A percentile compares a stretch with the other conserved stretches of the same genome.
Evolutionary conservation across 2,888 invertebrate species (phyloP).

Genomic region (Amiota communis): DNA sequence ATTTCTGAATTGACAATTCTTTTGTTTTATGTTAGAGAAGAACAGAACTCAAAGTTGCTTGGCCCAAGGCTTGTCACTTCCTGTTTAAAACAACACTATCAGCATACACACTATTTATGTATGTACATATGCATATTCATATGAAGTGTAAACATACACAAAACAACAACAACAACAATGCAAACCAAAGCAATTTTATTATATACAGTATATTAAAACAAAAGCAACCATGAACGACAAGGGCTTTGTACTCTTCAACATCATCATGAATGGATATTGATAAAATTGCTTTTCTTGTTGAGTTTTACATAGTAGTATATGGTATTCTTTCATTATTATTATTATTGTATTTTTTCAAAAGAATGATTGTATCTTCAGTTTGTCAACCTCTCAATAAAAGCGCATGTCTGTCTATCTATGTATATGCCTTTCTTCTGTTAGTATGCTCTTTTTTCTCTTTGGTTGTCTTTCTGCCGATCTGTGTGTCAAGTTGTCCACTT

Average conservation of each 20-base stretch:
- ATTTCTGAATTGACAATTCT: background rate
- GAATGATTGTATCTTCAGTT: background rate
- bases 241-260: no score
- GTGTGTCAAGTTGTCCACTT: background rate
- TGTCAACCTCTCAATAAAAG: background rate
- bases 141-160: no score
- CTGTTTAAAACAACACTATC: slow-evolving; percentile 9
- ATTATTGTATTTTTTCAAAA: background rate
- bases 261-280: background rate
- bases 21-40: no score
- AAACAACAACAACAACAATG: no score
- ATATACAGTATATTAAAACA: no score
- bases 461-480: background rate
- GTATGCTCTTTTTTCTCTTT: no score
- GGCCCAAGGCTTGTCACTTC: slow-evolving; percentile 21
- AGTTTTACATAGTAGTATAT: background rate
- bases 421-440: background rate
- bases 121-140: no score
- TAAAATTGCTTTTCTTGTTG: slow-evolving; percentile 6
- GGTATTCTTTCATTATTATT: background rate
- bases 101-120: background rate
- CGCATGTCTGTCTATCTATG: background rate
- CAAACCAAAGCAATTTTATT: no score
- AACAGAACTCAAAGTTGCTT: no score
- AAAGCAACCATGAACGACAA: no score